These are phyloP conservation scores for Stenodema calcarata DNA, from an alignment of 2,888 invertebrate species.

Conservation along the genomic window DNA sequence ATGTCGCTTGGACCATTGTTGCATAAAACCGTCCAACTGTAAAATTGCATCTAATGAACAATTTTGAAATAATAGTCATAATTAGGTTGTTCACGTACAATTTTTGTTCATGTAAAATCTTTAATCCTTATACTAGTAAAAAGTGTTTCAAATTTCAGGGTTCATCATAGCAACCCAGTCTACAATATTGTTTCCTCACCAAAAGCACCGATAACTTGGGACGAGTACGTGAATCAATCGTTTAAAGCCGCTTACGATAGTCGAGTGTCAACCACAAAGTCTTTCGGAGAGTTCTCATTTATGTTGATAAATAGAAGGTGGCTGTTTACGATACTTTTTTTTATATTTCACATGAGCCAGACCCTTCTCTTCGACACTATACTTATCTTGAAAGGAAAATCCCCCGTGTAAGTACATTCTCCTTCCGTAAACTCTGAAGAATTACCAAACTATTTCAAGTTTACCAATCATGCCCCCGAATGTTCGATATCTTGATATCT, in stretches of 20 bases:
- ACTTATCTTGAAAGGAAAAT: slow-evolving; percentile 41
- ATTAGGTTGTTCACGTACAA: too few relatives aligned
- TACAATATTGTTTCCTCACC: slow-evolving; percentile 51
- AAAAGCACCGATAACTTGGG: slow-evolving; percentile 47
- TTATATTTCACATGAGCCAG: slow-evolving; percentile 44
- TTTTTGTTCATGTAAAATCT: too few relatives aligned
- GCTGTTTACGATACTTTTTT: slow-evolving; percentile 16
- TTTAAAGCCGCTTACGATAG: background rate
- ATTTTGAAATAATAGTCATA: too few relatives aligned
- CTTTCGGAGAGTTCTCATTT: slow-evolving; percentile 15
- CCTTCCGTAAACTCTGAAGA: too few relatives aligned
- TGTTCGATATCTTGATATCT: too few relatives aligned
- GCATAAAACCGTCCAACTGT: too few relatives aligned
- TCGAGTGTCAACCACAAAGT: background rate
- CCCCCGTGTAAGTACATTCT: slow-evolving; percentile 42
- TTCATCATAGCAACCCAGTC: background rate
- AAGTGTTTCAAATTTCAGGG: background rate
- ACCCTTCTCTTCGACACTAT: slow-evolving; percentile 44
- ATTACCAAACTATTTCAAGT: too few relatives aligned
- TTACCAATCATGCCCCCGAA: too few relatives aligned
- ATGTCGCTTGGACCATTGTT: too few relatives aligned
- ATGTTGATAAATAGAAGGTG: slow-evolving; percentile 15
- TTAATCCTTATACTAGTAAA: too few relatives aligned
- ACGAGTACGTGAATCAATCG: background rate
- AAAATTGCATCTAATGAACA: too few relatives aligned